phyloP scores from a whole-genome alignment of 2,113 vertebrate species.

The Laterallus jamaicensis region DNA sequence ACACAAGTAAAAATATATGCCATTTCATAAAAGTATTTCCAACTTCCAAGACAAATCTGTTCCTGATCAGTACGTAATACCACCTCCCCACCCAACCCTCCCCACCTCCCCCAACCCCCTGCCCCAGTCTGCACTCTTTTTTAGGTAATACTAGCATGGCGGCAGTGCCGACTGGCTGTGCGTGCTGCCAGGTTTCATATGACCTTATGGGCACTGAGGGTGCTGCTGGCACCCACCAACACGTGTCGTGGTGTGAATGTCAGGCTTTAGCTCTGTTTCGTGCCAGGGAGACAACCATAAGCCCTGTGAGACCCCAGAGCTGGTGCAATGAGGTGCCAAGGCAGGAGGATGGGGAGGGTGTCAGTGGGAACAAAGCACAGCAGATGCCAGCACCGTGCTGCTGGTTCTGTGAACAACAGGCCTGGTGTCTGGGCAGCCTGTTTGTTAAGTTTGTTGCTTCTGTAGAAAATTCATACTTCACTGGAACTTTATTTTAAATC shows the following conservation, averaged over 20 bases:
- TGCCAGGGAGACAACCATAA: background rate
- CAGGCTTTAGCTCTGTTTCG: background rate
- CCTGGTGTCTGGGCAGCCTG: background rate
- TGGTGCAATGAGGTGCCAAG: background rate
- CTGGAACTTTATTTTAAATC: background rate
- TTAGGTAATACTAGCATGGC: too few species aligned
- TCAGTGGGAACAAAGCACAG: background rate
- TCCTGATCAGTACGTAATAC: background rate
- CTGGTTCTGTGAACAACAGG: background rate
- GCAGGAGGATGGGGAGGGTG: background rate
- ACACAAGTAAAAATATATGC: background rate
- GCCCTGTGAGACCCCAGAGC: background rate
- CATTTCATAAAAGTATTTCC: background rate
- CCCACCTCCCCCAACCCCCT: too few species aligned
- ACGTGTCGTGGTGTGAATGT: rapidly evolving
- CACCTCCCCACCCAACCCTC: too few species aligned
- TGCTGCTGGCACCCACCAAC: background rate
- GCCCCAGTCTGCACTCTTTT: too few species aligned
- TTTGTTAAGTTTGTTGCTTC: background rate
- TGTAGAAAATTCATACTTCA: background rate
- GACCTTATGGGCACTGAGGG: background rate
- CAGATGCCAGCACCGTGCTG: background rate
- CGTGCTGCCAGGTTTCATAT: rapidly evolving
- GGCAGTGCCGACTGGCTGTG: too few species aligned
- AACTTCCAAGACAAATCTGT: background rate